Percentiles rank a stretch among this genome's conserved stretches.
These are phyloP conservation scores for Sapayoa aenigma DNA, from an alignment of 2,113 vertebrate genomes.

Conservation along the genomic window DNA sequence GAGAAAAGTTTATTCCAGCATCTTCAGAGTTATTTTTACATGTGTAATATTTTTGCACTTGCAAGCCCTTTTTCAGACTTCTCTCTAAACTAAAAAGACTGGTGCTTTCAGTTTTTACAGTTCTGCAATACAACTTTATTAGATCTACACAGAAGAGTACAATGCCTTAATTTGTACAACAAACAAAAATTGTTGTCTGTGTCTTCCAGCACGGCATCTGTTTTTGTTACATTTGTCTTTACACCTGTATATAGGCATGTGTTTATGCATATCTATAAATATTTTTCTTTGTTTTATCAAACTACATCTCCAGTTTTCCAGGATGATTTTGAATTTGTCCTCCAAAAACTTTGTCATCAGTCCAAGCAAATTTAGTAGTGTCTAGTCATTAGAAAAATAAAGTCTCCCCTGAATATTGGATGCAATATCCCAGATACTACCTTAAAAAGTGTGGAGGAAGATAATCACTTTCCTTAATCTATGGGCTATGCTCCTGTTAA, in stretches of 20 bases:
- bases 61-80: neutral
- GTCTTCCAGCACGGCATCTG: neutral
- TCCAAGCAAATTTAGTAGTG: neutral
- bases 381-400: neutral
- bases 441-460: neutral
- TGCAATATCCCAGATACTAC: neutral
- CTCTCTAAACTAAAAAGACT: neutral
- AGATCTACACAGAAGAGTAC: neutral
- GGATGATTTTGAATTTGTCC: neutral
- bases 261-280: neutral
- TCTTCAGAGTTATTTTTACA: neutral
- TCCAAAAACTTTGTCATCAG: neutral
- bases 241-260: neutral
- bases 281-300: neutral
- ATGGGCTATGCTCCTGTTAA: neutral
- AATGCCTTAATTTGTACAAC: neutral
- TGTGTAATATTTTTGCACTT: neutral
- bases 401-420: neutral
- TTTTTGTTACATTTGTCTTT: neutral
- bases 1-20: neutral
- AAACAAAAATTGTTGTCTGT: neutral
- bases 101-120: neutral
- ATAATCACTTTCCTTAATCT: neutral
- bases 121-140: neutral
- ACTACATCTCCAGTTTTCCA: neutral